Evolutionary conservation across 1,140 invertebrate genomes (phyloP), one percentile per base, ranked within the genome.

Genomic region (Bombus pascuorum): DNA sequence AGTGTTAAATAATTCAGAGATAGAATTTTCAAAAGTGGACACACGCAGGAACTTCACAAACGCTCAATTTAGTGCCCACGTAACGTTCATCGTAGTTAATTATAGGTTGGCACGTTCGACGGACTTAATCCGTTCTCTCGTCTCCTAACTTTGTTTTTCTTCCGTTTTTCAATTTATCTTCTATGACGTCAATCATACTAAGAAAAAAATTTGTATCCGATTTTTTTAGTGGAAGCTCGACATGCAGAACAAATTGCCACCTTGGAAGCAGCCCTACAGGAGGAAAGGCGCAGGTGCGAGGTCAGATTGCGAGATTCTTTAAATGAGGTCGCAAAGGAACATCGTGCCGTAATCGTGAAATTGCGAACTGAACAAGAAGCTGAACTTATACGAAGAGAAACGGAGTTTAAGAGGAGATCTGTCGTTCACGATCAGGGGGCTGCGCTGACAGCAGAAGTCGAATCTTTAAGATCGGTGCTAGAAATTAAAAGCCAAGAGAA

Each of bases 401-500:
- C 87, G 71, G 88, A 94, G 77, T 85, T 83, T 80, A 90, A 95
- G 78, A 91, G 90, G 89, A 86, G 88, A 93, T 90, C 87, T 73
- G 89, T 89, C 44, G 90, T 91, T 2, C 87, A 91, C 53, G 93
- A 94, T 73, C 94, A 94, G 22, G 93, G 92, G 3, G 93, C 94
- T 2, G 94, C 95, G 6, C 87, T 97, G 34, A 92, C 95, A 68
- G 96, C 96, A 37, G 96, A 98, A 94, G 97, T 97, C 1, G 96
- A 97, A 79, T 98, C 97, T 1, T 93, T 98, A 73, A 96, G 97
- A 68, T 96, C 96, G 37, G 97, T 98, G 0, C 95, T 98, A 12
- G 97, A 98, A 76, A 92, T 98, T 37, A 97, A 97, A 90, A 97
- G 97, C 93, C 96, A 96, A 1, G 97, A 98, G 94, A 96, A 97